These are phyloP conservation scores for Drosophila nigricruria DNA, from an alignment of 2,888 invertebrate genomes.

Conservation along the genomic window DNA sequence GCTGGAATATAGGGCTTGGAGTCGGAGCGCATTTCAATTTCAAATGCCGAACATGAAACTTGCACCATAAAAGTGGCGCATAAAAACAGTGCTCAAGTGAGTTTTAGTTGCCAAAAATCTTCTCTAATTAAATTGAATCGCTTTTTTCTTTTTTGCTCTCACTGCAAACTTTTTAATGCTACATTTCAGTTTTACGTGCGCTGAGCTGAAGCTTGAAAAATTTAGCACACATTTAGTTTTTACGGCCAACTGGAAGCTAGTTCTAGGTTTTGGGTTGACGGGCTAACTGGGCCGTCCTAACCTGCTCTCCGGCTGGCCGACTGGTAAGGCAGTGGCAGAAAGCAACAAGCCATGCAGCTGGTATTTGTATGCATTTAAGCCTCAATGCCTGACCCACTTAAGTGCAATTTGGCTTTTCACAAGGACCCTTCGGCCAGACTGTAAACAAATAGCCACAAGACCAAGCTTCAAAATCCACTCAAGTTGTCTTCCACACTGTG, in stretches of 20 bases:
- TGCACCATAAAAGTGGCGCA: slow-evolving; percentile 61
- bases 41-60: slow-evolving; percentile 59
- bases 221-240: slow-evolving; percentile 69
- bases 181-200: slow-evolving; percentile 68
- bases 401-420: slow-evolving; percentile 41
- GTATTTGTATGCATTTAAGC: slow-evolving; percentile 61
- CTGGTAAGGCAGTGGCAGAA: neutral
- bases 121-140: slow-evolving; percentile 75
- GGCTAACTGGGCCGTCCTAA: neutral
- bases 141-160: slow-evolving; percentile 35
- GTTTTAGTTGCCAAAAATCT: slow-evolving; percentile 62
- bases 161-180: slow-evolving; percentile 70
- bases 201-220: slow-evolving; percentile 59
- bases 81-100: slow-evolving; percentile 42
- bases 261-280: slow-evolving; percentile 20
- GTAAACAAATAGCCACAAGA: slow-evolving; percentile 47
- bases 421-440: slow-evolving; percentile 29
- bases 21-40: slow-evolving; percentile 38
- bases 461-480: slow-evolving; percentile 23
- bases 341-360: slow-evolving; percentile 27
- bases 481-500: slow-evolving; percentile 24
- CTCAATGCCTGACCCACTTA: slow-evolving; percentile 65
- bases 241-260: slow-evolving; percentile 44
- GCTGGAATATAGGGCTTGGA: slow-evolving; percentile 13
- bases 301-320: slow-evolving; percentile 8